Base-by-base conservation (phyloP, 2,888 invertebrate genomes). In the Silvanus unidentatus region DNA sequence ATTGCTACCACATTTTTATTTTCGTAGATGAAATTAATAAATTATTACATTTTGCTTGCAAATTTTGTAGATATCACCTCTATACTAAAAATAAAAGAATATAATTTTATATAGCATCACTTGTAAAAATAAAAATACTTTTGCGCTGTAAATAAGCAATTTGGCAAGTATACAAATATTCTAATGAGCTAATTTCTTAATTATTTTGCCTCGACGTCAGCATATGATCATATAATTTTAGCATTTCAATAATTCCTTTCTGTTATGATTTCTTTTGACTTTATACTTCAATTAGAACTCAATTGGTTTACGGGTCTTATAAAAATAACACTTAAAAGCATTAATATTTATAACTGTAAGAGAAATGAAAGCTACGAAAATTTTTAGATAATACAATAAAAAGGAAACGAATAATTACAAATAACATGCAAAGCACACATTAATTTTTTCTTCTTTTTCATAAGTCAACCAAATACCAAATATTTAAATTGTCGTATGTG, bases 101-200 rank as follows among this genome's bases (percentile, higher is more conserved):
- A n/a, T 45, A 49, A 48, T 54, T 50, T 56, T 56, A 56, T 52
- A 57, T 50, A 53, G 55, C 55, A 49, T 51, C 49, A 51, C 47
- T 53, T 48, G 52, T 49, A 50, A 53, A 55, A 59, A 60, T 59
- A 55, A 57, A 60, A 58, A 59, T 56, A 55, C 49, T 51, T 51
- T 42, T 52, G 49, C 55, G 56, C 52, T 52, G 53, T 57, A 58
- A 60, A 61, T 58, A 58, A 58, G 54, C 57, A 58, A 61, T 63
- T 61, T 61, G 61, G 61, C 60, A 58, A 43, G 44, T 37, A 45
- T 44, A 52, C 58, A 61, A 59, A 55, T 58, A 59, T 59, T 54
- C 54, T 61, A 60, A 62, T 60, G 60, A 63, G 57, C 50, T 39
- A 39, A 53, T 55, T 52, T 57, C 57, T 59, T 61, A 63, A 61